These are phyloP conservation scores for Siniperca undulata DNA, from an alignment of 2,797 vertebrate species.

Conservation along the genomic window DNA sequence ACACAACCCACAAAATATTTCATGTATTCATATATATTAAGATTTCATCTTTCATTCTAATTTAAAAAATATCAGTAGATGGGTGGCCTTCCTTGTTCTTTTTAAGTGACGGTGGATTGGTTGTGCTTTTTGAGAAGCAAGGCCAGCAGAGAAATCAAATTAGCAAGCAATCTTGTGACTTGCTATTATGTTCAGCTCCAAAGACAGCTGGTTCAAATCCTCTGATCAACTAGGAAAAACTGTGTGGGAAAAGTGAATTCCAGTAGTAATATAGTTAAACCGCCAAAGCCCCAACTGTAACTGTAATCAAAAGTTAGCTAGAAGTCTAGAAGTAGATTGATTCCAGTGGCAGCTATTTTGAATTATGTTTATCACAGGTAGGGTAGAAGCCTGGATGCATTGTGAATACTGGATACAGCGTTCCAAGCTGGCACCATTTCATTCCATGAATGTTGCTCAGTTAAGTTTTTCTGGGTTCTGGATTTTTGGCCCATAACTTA, in stretches of 20 bases:
- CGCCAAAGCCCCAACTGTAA: neutral
- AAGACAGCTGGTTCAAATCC: slow-evolving; percentile 16
- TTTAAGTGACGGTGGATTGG: slow-evolving; percentile 32
- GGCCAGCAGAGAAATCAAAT: slow-evolving; percentile 43
- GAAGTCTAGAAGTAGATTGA: neutral
- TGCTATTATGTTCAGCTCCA: slow-evolving; percentile 25
- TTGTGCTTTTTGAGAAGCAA: slow-evolving; percentile 62
- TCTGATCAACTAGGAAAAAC: slow-evolving; percentile 22
- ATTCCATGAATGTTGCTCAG: neutral
- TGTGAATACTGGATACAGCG: neutral
- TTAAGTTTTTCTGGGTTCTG: neutral
- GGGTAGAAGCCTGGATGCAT: neutral
- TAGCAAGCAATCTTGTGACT: slow-evolving; percentile 36
- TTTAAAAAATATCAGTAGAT: slow-evolving; percentile 32
- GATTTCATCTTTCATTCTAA: slow-evolving; percentile 49
- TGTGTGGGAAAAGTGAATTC: slow-evolving; percentile 6
- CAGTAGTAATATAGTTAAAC: neutral
- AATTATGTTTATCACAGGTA: neutral
- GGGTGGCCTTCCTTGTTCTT: slow-evolving; percentile 53
- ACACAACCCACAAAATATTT: slow-evolving; percentile 46
- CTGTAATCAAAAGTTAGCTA: neutral
- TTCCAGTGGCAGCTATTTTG: neutral
- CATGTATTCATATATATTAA: slow-evolving; percentile 44
- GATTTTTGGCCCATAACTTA: neutral
- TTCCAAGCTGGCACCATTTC: neutral